phyloP scores from a whole-genome alignment of 1,140 invertebrate genomes.

The Drosophila persimilis region DNA sequence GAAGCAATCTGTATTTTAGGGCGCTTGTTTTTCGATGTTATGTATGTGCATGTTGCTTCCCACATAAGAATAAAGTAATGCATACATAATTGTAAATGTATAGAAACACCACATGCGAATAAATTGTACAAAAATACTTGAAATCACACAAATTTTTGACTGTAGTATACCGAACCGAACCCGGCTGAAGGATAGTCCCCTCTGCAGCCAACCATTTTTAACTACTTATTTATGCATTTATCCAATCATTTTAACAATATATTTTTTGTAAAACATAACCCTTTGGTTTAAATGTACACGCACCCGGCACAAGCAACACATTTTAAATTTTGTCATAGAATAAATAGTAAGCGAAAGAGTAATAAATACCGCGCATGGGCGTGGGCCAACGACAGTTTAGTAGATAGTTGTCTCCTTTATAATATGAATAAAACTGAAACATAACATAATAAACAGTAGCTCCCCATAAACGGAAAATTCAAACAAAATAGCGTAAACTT shows the following conservation, averaged over 20 bases:
- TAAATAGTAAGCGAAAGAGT: slow-evolving; percentile 24
- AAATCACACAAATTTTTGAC: neutral
- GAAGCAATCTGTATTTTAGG: neutral
- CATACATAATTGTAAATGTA: slow-evolving; percentile 43
- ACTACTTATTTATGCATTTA: neutral
- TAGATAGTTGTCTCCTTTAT: slow-evolving; percentile 14
- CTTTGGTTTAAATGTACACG: slow-evolving; percentile 9
- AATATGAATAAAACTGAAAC: slow-evolving; percentile 15
- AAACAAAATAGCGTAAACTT: slow-evolving; percentile 47
- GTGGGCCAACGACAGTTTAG: slow-evolving; percentile 18
- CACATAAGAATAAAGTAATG: slow-evolving; percentile 20
- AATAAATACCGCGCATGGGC: slow-evolving; percentile 21
- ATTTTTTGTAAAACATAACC: slow-evolving; percentile 7
- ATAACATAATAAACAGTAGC: slow-evolving; percentile 40
- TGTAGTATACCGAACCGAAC: slow-evolving; percentile 9
- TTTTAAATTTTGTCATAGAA: slow-evolving; percentile 31
- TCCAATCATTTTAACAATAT: neutral
- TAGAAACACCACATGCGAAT: slow-evolving; percentile 34
- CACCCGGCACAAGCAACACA: slow-evolving; percentile 35
- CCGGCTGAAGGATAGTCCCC: too few relatives aligned
- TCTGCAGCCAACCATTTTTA: slow-evolving; percentile 10
- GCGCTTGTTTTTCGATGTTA: slow-evolving; percentile 10
- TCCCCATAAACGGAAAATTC: slow-evolving; percentile 45
- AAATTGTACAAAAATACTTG: slow-evolving; percentile 41
- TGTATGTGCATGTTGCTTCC: slow-evolving; percentile 20